These are phyloP conservation scores for Ectobius pallidus DNA, from an alignment of 2,888 invertebrate species.

Conservation along the genomic window DNA sequence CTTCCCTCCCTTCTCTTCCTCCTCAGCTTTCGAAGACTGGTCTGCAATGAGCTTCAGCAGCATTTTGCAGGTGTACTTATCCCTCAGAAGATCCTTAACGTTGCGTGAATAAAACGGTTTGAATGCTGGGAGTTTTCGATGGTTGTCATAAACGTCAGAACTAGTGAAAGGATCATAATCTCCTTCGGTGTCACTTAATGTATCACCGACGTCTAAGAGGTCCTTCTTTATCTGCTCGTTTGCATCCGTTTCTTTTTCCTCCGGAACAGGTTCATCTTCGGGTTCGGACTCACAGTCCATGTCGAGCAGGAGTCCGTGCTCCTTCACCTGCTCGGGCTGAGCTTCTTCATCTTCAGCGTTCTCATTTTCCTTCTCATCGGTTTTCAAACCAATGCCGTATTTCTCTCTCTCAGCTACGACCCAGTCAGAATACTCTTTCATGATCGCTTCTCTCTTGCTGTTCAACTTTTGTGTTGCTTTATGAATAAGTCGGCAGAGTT, in stretches of 20 bases:
- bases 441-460: neutral
- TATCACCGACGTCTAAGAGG: neutral
- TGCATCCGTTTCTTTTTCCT: neutral
- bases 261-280: neutral
- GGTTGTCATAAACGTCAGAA: neutral
- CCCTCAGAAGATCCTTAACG: neutral
- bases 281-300: constrained; percentile 29
- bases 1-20: neutral
- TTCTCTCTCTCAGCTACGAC: neutral
- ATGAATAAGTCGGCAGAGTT: neutral
- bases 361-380: neutral
- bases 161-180: neutral
- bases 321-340: neutral
- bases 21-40: neutral
- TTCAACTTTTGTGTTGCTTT: neutral
- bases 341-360: neutral
- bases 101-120: neutral
- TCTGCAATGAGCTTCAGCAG: neutral
- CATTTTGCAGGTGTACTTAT: neutral
- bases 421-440: neutral
- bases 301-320: neutral
- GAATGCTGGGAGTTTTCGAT: neutral
- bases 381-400: neutral
- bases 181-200: neutral
- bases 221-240: neutral